These are phyloP conservation scores for Australoheros scitulus DNA, from an alignment of 2,113 vertebrate species.

Conservation along the genomic window DNA sequence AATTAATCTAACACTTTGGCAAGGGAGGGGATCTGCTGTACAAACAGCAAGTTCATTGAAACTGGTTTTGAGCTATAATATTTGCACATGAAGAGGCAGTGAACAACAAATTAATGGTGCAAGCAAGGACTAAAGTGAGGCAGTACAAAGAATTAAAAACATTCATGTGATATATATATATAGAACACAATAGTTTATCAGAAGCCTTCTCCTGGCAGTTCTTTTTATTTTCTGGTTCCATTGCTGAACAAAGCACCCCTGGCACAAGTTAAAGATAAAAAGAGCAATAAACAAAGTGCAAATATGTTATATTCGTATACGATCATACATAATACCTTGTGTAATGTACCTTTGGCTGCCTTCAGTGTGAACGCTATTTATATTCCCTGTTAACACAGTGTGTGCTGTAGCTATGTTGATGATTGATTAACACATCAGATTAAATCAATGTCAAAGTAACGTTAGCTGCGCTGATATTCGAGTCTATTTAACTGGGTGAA, in stretches of 20 bases:
- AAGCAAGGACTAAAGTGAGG: slow-evolving; percentile 42
- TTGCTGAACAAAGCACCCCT: background rate
- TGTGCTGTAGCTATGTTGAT: slow-evolving; percentile 51
- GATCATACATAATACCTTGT: slow-evolving; percentile 8
- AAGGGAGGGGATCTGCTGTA: slow-evolving; percentile 50
- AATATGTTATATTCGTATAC: slow-evolving; percentile 8
- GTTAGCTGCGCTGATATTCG: slow-evolving; percentile 53
- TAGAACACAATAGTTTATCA: slow-evolving; percentile 27
- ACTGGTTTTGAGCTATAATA: slow-evolving; percentile 68
- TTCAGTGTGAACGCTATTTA: slow-evolving; percentile 47
- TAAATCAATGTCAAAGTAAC: slow-evolving; percentile 72
- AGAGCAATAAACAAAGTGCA: slow-evolving; percentile 30
- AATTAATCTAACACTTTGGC: slow-evolving; percentile 80
- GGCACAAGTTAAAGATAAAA: slow-evolving; percentile 24
- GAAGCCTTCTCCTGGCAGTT: slow-evolving; percentile 14
- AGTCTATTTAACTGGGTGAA: slow-evolving; percentile 69
- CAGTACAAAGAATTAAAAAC: slow-evolving; percentile 15
- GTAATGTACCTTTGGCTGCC: slow-evolving; percentile 18
- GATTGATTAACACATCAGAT: slow-evolving; percentile 75
- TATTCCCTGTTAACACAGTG: slow-evolving; percentile 52
- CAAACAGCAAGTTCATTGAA: slow-evolving; percentile 75
- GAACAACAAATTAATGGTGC: slow-evolving; percentile 64
- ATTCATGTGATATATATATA: slow-evolving; percentile 3
- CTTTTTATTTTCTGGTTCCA: slow-evolving; percentile 18
- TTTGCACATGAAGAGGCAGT: slow-evolving; percentile 64